Percentiles rank a stretch among this genome's conserved stretches.
Evolutionary conservation across 2,888 invertebrate species (phyloP).

Genomic region (Drosophila multiciliata): DNA sequence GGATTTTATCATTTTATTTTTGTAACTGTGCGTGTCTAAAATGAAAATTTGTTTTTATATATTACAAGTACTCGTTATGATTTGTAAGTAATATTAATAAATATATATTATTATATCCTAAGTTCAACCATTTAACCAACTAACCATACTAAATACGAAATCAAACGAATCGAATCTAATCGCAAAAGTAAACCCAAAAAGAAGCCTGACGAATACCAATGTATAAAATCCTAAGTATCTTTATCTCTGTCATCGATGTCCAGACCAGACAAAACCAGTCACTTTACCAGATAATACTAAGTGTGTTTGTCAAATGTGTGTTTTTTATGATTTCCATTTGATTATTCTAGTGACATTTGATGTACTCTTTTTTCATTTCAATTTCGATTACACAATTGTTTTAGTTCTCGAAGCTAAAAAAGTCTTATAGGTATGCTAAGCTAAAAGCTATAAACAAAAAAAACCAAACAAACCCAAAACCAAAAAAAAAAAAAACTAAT

Average conservation of each 20-base stretch:
- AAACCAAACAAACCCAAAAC: constrained; percentile 9
- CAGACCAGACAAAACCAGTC: constrained; percentile 1
- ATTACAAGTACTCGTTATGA: constrained; percentile 42
- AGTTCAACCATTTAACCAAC: constrained; percentile 68
- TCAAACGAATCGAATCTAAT: constrained; percentile 39
- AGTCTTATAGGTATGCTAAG: constrained; percentile 66
- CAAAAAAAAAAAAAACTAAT: constrained; percentile 10
- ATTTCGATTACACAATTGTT: constrained; percentile 42
- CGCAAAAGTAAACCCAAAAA: constrained; percentile 12
- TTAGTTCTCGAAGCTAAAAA: constrained; percentile 61
- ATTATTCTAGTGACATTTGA: constrained; percentile 43
- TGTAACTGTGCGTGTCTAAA: constrained; percentile 69
- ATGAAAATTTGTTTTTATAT: constrained; percentile 45
- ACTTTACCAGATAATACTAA: constrained; percentile 36
- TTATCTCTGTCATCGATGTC: neutral
- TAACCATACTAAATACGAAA: constrained; percentile 66
- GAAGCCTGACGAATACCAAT: constrained; percentile 49
- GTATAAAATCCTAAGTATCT: constrained; percentile 41
- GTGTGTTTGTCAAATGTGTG: constrained; percentile 83
- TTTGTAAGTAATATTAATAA: constrained; percentile 52
- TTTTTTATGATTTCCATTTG: constrained; percentile 47
- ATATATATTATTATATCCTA: constrained; percentile 25
- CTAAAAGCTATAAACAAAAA: constrained; percentile 34
- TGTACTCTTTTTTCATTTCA: constrained; percentile 42
- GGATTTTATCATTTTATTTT: constrained; percentile 32